Conservation (phyloP, 2,888 invertebrate species). For the Pseudeuparius sepicola region DNA sequence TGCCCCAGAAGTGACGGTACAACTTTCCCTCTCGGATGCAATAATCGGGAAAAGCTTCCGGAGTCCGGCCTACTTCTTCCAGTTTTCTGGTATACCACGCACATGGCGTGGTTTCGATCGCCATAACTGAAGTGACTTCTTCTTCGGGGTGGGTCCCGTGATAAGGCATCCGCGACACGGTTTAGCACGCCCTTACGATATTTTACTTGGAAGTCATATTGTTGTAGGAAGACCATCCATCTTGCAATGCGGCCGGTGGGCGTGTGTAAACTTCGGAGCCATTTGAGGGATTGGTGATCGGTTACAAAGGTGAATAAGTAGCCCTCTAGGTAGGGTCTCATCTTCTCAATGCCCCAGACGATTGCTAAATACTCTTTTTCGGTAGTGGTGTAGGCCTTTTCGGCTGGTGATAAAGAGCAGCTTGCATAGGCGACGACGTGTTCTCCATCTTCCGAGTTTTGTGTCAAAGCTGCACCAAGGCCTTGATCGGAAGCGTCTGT, state of each 20-base stretch:
- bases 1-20: conserved; percentile 9
- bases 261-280: background rate
- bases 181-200: background rate
- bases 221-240: background rate
- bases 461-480: conserved; percentile 22
- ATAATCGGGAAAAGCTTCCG: conserved; percentile 1
- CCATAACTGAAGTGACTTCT: background rate
- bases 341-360: conserved; percentile 23
- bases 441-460: conserved; percentile 17
- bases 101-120: background rate
- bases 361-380: conserved; percentile 26
- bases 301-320: conserved; percentile 24
- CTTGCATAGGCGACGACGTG: conserved; percentile 22
- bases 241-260: background rate
- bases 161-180: no score
- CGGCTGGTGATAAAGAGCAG: no score
- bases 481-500: conserved; percentile 22
- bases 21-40: no score
- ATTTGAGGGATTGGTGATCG: conserved; percentile 22
- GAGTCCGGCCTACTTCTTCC: background rate
- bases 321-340: conserved; percentile 15
- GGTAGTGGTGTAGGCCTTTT: conserved; percentile 16
- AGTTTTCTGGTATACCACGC: no score
- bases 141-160: background rate
- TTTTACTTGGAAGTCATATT: background rate